These are phyloP conservation scores for Hydrozoanthus tunicans DNA, from an alignment of 64 coral and sea anemone species.

Conservation along the genomic window DNA sequence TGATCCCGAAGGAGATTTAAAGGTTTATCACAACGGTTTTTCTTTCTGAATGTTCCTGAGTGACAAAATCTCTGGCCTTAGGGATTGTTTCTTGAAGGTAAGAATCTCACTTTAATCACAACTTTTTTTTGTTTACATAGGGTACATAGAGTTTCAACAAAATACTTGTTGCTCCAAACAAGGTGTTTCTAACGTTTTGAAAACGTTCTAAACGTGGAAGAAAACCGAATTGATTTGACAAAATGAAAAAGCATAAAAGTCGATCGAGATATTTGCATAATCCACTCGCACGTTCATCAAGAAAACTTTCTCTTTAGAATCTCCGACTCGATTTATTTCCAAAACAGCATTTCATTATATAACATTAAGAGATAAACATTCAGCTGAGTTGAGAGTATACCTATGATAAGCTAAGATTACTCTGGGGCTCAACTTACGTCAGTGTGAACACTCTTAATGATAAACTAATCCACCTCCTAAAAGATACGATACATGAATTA, in stretches of 20 bases:
- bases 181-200: too few relatives aligned
- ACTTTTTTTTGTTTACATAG: not conserved
- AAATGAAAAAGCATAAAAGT: too few relatives aligned
- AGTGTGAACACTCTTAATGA: too few relatives aligned
- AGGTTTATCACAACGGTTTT: not conserved
- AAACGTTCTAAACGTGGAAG: too few relatives aligned
- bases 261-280: too few relatives aligned
- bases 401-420: slow-evolving; percentile 3
- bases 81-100: not conserved
- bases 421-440: not conserved
- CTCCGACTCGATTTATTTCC: not conserved
- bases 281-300: too few relatives aligned
- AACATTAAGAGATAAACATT: not conserved
- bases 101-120: not conserved
- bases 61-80: slow-evolving; percentile 13
- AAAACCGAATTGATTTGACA: too few relatives aligned
- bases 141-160: not conserved
- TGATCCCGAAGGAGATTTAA: not conserved
- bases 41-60: not conserved
- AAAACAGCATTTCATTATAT: not conserved
- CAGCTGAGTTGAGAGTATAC: not conserved
- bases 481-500: too few relatives aligned
- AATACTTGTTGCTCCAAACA: too few relatives aligned
- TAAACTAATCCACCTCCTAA: too few relatives aligned
- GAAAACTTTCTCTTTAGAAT: too few relatives aligned